Conservation (phyloP, 2,113 vertebrate genomes). For the Nothobranchius furzeri region DNA sequence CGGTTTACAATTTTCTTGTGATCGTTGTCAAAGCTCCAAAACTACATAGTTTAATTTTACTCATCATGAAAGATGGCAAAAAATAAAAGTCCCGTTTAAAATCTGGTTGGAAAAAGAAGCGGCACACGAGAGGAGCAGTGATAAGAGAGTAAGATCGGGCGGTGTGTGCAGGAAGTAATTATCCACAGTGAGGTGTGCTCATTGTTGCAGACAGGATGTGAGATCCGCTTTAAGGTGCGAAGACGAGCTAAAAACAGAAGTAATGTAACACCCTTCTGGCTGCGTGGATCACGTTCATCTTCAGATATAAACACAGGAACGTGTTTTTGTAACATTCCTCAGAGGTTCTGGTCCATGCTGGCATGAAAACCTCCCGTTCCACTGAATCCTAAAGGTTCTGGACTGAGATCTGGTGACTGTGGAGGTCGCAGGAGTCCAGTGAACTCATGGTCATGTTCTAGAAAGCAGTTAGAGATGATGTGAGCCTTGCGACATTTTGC, state of each 20-base stretch:
- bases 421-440: too few relatives aligned
- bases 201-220: constrained; percentile 20
- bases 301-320: constrained; percentile 12
- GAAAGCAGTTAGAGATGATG: too few relatives aligned
- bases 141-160: not conserved
- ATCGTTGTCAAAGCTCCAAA: too few relatives aligned
- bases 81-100: not conserved
- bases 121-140: not conserved
- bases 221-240: constrained; percentile 43
- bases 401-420: too few relatives aligned
- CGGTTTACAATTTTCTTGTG: too few relatives aligned
- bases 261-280: constrained; percentile 43
- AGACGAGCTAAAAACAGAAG: constrained; percentile 46
- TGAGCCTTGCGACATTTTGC: too few relatives aligned
- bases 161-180: constrained; percentile 26
- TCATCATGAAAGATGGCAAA: not conserved
- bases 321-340: not conserved
- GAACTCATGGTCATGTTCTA: too few relatives aligned
- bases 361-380: too few relatives aligned
- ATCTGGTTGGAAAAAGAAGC: not conserved
- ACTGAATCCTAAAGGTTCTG: too few relatives aligned
- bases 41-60: not conserved
- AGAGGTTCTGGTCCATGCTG: too few relatives aligned
- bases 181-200: constrained; percentile 16
- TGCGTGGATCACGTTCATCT: constrained; percentile 29